Evolutionary conservation across 1,140 invertebrate species (phyloP).

Genomic region (Brachionus rotundiformis): DNA sequence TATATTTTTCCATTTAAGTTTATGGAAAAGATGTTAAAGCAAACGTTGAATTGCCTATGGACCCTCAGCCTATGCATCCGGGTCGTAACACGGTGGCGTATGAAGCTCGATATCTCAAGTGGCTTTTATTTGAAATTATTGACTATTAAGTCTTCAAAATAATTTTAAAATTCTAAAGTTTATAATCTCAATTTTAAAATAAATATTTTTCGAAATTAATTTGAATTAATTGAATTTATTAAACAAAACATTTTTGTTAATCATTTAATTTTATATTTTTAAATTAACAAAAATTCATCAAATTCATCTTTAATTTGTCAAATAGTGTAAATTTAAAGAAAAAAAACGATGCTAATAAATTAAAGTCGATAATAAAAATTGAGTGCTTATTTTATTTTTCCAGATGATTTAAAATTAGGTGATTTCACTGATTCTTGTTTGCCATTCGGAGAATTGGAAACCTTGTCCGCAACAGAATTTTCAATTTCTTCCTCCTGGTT

Average conservation of each 20-base stretch:
- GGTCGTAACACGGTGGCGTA: slow-evolving; percentile 89
- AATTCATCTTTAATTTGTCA: background rate
- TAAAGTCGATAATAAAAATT: background rate
- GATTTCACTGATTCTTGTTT: background rate
- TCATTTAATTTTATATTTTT: background rate
- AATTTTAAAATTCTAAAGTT: background rate
- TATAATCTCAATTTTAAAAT: background rate
- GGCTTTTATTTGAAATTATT: slow-evolving; percentile 72
- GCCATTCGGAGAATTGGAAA: background rate
- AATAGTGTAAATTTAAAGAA: background rate
- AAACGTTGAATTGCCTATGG: slow-evolving; percentile 77
- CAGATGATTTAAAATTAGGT: background rate
- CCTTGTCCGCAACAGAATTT: background rate
- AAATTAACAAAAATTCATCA: background rate
- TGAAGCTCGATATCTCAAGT: slow-evolving; percentile 82
- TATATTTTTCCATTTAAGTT: slow-evolving; percentile 64
- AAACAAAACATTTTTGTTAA: background rate
- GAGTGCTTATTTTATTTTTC: background rate
- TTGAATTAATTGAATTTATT: slow-evolving; percentile 6
- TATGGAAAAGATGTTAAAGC: slow-evolving; percentile 82
- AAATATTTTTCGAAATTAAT: background rate
- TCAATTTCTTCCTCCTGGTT: background rate
- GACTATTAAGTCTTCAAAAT: slow-evolving; percentile 1
- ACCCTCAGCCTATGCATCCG: slow-evolving; percentile 72
- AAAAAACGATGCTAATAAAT: slow-evolving; percentile 15